phyloP scores from a whole-genome alignment of 1,140 invertebrate species.

The Marisa cornuarietis region DNA sequence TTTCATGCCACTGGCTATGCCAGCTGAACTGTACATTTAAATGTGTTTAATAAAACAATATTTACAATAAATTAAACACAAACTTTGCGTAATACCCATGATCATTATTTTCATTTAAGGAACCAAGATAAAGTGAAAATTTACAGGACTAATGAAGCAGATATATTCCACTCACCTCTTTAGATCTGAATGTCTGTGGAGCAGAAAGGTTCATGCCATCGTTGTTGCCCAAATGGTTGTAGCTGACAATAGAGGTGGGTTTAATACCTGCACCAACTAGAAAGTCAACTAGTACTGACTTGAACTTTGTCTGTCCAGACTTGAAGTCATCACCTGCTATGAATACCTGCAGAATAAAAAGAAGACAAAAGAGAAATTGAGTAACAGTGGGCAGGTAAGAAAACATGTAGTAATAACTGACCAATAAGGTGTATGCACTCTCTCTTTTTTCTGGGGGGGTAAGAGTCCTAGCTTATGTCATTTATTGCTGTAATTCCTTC shows the following conservation, averaged over 20 bases:
- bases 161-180: constrained; percentile 62
- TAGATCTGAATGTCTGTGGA: constrained; percentile 84
- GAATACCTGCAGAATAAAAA: constrained; percentile 72
- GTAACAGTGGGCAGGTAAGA: neutral
- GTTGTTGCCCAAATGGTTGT: constrained; percentile 98
- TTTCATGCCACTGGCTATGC: no score
- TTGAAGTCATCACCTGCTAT: constrained; percentile 97
- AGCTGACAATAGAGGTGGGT: constrained; percentile 94
- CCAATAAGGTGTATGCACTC: no score
- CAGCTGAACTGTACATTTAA: no score
- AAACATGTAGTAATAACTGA: neutral
- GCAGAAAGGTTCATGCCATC: constrained; percentile 95
- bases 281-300: constrained; percentile 95
- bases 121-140: no score
- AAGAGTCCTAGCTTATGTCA: no score
- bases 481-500: no score
- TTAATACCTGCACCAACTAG: constrained; percentile 92
- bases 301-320: constrained; percentile 94
- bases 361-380: neutral
- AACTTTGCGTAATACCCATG: no score
- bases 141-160: no score
- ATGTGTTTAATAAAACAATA: no score
- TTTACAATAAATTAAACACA: no score
- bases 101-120: no score
- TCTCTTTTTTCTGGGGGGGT: no score